A percentile compares a stretch with the other conserved stretches of the same genome.
Conservation (phyloP, 2,797 vertebrate species). For the Mus minutoides region DNA sequence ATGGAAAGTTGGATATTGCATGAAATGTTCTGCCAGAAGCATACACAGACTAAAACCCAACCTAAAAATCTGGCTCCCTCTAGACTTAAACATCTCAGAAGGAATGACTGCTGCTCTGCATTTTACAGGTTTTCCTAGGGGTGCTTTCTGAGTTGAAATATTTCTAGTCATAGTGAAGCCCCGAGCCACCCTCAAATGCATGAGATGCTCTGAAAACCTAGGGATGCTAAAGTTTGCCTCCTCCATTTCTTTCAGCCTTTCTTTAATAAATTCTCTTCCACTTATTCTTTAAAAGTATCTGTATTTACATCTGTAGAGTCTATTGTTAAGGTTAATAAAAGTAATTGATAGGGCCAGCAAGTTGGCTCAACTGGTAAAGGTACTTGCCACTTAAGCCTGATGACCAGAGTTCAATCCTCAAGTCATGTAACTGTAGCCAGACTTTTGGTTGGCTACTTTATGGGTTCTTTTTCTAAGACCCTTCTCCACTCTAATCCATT, state of each 20-base stretch:
- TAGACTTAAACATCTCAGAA: background rate
- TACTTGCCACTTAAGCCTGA: background rate
- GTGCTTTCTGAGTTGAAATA: background rate
- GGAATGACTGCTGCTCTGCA: background rate
- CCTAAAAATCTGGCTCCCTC: background rate
- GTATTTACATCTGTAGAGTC: background rate
- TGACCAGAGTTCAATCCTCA: background rate
- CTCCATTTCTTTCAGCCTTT: background rate
- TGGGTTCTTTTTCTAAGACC: too few species aligned
- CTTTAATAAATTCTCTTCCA: background rate
- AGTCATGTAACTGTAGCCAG: background rate
- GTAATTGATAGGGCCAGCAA: background rate
- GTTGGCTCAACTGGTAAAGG: background rate
- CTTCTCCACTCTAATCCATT: too few species aligned
- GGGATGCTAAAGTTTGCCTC: background rate
- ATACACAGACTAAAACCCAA: background rate
- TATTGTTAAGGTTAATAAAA: background rate
- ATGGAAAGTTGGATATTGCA: background rate
- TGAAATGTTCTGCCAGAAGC: background rate
- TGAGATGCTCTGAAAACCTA: background rate
- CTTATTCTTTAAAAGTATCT: background rate
- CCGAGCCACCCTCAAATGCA: background rate
- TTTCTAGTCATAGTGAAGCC: background rate
- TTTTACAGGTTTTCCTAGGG: background rate
- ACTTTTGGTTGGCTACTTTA: too few species aligned